These are phyloP conservation scores for Bombus sylvicola DNA, from an alignment of 1,140 invertebrate genomes.

Conservation along the genomic window DNA sequence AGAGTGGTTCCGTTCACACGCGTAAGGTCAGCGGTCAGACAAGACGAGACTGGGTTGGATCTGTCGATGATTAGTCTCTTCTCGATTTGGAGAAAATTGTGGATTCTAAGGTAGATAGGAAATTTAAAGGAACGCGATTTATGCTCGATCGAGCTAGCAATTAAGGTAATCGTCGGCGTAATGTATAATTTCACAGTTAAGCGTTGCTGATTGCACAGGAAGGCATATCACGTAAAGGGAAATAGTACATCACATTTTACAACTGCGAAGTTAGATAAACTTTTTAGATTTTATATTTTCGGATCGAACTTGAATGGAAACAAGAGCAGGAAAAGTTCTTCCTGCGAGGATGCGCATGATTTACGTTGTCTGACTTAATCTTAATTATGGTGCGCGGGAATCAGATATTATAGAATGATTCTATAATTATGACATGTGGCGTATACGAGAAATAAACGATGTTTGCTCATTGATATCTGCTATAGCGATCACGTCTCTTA, in stretches of 20 bases:
- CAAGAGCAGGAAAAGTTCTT: not conserved
- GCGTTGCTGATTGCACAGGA: not conserved
- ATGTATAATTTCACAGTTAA: not conserved
- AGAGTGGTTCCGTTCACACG: not conserved
- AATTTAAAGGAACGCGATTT: not conserved
- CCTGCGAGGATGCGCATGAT: too few relatives aligned
- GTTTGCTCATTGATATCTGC: too few relatives aligned
- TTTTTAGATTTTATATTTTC: not conserved
- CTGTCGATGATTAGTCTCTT: not conserved
- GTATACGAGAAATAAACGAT: too few relatives aligned
- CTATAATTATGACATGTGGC: not conserved
- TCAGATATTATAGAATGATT: not conserved
- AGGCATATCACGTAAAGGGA: not conserved
- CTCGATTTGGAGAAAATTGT: not conserved
- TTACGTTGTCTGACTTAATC: not conserved
- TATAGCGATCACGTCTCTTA: too few relatives aligned
- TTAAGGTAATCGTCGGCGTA: not conserved
- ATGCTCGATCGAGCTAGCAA: not conserved
- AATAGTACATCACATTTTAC: not conserved
- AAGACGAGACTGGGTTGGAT: not conserved
- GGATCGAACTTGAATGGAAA: not conserved
- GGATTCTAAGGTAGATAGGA: not conserved
- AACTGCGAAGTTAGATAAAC: not conserved
- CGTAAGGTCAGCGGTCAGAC: not conserved
- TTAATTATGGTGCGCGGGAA: not conserved